These are phyloP conservation scores for Diorhabda sublineata DNA, from an alignment of 1,140 invertebrate species.

Conservation along the genomic window DNA sequence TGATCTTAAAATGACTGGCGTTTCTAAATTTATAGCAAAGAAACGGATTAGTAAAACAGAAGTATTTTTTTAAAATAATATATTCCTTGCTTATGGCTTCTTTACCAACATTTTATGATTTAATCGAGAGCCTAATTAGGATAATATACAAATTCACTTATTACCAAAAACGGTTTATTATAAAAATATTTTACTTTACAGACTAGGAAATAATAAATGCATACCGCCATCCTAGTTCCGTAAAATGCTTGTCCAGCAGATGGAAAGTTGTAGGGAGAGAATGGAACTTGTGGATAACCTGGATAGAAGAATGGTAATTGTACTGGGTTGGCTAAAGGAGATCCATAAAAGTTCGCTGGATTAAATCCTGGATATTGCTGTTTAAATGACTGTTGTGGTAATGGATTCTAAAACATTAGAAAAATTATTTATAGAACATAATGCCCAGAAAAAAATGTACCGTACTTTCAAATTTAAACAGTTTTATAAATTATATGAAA, in stretches of 20 bases:
- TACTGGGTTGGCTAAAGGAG: slow-evolving; percentile 14
- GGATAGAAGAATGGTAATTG: slow-evolving; percentile 37
- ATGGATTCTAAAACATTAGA: slow-evolving; percentile 26
- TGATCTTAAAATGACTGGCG: too few relatives aligned
- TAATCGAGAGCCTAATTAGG: too few relatives aligned
- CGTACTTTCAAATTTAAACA: too few relatives aligned
- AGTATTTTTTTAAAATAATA: too few relatives aligned
- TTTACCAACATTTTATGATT: too few relatives aligned
- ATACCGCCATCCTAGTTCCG: slow-evolving; percentile 42
- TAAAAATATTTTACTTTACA: too few relatives aligned
- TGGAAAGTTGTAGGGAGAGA: slow-evolving; percentile 37
- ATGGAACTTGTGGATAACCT: slow-evolving; percentile 38
- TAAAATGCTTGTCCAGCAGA: slow-evolving; percentile 37
- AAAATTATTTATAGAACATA: slow-evolving; percentile 3
- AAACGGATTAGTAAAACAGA: too few relatives aligned
- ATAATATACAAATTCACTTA: too few relatives aligned
- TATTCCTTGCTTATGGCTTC: too few relatives aligned
- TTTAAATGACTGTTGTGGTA: slow-evolving; percentile 28
- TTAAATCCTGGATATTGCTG: slow-evolving; percentile 30
- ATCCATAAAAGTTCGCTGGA: slow-evolving; percentile 22
- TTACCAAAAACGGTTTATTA: too few relatives aligned
- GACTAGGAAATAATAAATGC: slow-evolving; percentile 12
- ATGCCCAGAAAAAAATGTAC: neutral
- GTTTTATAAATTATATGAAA: too few relatives aligned
- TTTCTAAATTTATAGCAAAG: too few relatives aligned